Evolutionary conservation across 2,797 vertebrate genomes (phyloP).

Genomic region (Chrosomus eos): DNA sequence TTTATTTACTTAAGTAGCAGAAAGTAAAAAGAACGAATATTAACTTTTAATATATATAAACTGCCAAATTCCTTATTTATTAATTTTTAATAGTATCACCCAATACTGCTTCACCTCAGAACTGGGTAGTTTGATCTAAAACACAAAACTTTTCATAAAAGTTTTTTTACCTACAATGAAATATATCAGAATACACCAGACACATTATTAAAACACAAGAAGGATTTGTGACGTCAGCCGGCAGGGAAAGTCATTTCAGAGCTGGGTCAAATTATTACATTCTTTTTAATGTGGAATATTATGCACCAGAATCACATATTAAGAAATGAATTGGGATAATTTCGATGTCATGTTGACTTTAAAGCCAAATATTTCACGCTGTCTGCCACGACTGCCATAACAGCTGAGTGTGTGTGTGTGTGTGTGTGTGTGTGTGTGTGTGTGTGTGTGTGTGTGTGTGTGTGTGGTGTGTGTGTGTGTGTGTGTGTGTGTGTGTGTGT

Average conservation of each 20-base stretch:
- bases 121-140: not conserved
- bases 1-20: no score
- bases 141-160: not conserved
- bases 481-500: no score
- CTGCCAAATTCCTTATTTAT: not conserved
- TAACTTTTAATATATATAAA: not conserved
- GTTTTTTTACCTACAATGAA: not conserved
- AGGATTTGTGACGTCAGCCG: not conserved
- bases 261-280: not conserved
- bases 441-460: no score
- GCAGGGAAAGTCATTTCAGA: not conserved
- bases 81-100: no score
- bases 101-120: not conserved
- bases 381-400: slow-evolving; percentile 32
- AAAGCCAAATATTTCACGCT: slow-evolving; percentile 19
- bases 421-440: no score
- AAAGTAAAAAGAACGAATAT: no score
- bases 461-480: no score
- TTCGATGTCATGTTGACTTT: slow-evolving; percentile 17
- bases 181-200: not conserved
- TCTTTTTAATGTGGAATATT: no score
- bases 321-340: slow-evolving; percentile 13
- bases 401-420: slow-evolving; percentile 26
- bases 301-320: not conserved
- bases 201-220: not conserved